Conservation (phyloP, 2,888 invertebrate genomes). For the Tetragonula carbonaria region DNA sequence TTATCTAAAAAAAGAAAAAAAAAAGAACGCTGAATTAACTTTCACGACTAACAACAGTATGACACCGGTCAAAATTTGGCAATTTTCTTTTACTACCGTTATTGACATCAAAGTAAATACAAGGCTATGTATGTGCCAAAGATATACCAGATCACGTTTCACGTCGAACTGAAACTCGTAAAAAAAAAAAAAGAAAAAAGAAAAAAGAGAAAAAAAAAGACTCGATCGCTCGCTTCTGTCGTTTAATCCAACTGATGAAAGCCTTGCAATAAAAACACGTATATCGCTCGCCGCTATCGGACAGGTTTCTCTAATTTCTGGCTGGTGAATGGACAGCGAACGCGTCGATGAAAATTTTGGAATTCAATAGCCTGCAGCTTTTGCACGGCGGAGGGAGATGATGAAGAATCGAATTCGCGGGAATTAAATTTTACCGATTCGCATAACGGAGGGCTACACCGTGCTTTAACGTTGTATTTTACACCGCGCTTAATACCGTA, state of each 20-base stretch:
- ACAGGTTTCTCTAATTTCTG: neutral
- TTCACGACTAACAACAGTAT: no score
- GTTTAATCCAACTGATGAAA: neutral
- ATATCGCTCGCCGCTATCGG: neutral
- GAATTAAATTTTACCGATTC: slow-evolving; percentile 49
- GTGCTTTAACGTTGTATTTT: slow-evolving; percentile 38
- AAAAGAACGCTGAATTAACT: no score
- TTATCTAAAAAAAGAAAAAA: no score
- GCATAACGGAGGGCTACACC: neutral
- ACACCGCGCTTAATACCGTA: slow-evolving; percentile 44
- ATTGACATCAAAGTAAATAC: no score
- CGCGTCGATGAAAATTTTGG: slow-evolving; percentile 24
- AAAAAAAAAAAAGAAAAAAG: no score
- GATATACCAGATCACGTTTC: no score
- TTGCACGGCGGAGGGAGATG: neutral
- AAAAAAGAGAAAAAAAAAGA: no score
- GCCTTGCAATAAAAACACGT: neutral
- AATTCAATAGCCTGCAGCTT: slow-evolving; percentile 1
- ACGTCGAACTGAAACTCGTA: no score
- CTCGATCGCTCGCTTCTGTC: neutral
- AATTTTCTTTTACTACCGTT: no score
- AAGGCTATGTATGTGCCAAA: no score
- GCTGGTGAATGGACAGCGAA: neutral
- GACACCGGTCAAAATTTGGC: no score
- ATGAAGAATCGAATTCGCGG: slow-evolving; percentile 22